These are phyloP conservation scores for Andrena fulva DNA, from an alignment of 2,888 invertebrate genomes.

Conservation along the genomic window DNA sequence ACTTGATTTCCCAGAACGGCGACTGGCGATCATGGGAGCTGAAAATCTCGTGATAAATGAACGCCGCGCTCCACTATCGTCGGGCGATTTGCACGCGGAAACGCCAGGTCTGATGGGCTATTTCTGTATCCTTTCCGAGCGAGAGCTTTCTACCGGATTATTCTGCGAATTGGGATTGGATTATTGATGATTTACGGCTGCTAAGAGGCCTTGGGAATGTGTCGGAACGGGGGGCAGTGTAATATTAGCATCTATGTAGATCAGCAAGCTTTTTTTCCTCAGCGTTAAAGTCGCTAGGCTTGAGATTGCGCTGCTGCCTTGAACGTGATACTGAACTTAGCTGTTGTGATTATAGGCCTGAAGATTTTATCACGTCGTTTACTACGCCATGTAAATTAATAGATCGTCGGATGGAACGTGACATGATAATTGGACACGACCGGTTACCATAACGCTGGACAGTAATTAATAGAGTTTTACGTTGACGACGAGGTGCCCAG, in stretches of 20 bases:
- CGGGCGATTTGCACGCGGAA: not conserved
- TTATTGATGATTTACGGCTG: too few relatives aligned
- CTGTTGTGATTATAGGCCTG: not conserved
- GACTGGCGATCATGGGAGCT: not conserved
- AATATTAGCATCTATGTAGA: not conserved
- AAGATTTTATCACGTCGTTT: conserved; percentile 4
- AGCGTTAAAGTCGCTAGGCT: conserved; percentile 5
- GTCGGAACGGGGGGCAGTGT: too few relatives aligned
- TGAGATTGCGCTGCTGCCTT: not conserved
- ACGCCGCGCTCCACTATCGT: not conserved
- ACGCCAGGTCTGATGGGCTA: not conserved
- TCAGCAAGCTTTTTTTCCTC: not conserved
- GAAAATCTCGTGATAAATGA: not conserved
- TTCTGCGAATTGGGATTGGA: too few relatives aligned
- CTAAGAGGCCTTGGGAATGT: too few relatives aligned
- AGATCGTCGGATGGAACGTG: conserved; percentile 11
- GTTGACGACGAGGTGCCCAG: not conserved
- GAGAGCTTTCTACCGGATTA: too few relatives aligned
- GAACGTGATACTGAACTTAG: not conserved
- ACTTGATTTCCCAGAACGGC: conserved; percentile 6
- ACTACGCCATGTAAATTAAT: not conserved
- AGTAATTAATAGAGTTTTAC: not conserved
- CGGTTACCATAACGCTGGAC: not conserved
- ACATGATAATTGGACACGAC: not conserved
- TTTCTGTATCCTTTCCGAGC: too few relatives aligned